phyloP scores from a whole-genome alignment of 2,888 invertebrate species.

The Polyploca ridens region DNA sequence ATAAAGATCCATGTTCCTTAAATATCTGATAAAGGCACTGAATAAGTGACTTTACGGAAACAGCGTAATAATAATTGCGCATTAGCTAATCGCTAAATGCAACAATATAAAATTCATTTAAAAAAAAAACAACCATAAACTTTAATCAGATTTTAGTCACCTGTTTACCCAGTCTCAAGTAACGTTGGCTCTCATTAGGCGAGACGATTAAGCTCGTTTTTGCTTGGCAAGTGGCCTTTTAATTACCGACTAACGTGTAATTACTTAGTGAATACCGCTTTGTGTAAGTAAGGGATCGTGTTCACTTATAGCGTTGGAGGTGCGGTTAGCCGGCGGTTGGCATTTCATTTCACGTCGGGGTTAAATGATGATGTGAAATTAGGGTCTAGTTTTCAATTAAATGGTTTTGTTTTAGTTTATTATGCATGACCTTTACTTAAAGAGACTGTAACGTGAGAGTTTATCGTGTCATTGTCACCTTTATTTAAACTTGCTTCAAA shows the following conservation, averaged over 20 bases:
- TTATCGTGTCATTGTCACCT: too few relatives aligned
- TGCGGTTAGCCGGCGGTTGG: conserved; percentile 10
- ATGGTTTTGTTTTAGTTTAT: conserved; percentile 2
- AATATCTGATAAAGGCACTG: too few relatives aligned
- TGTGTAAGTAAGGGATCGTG: conserved; percentile 11
- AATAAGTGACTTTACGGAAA: too few relatives aligned
- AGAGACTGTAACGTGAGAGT: background rate
- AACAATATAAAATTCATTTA: too few relatives aligned
- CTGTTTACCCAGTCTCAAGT: conserved; percentile 10
- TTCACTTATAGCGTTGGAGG: conserved; percentile 7
- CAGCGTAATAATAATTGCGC: too few relatives aligned
- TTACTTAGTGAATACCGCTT: conserved; percentile 39
- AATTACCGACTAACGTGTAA: conserved; percentile 55
- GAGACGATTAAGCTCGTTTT: conserved; percentile 48
- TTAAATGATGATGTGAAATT: background rate
- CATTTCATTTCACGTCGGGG: conserved; percentile 2
- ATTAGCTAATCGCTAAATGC: too few relatives aligned
- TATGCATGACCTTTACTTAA: background rate
- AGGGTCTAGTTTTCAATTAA: conserved; percentile 5
- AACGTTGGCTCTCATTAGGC: conserved; percentile 24
- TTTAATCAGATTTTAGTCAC: conserved; percentile 17
- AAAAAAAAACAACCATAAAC: conserved; percentile 7
- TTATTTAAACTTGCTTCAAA: too few relatives aligned
- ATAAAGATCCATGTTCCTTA: too few relatives aligned
- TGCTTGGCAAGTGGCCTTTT: conserved; percentile 53